Evolutionary conservation across 2,888 invertebrate species (phyloP), one percentile per base, ranked within the genome.

Genomic region (Agriopis leucophaearia): DNA sequence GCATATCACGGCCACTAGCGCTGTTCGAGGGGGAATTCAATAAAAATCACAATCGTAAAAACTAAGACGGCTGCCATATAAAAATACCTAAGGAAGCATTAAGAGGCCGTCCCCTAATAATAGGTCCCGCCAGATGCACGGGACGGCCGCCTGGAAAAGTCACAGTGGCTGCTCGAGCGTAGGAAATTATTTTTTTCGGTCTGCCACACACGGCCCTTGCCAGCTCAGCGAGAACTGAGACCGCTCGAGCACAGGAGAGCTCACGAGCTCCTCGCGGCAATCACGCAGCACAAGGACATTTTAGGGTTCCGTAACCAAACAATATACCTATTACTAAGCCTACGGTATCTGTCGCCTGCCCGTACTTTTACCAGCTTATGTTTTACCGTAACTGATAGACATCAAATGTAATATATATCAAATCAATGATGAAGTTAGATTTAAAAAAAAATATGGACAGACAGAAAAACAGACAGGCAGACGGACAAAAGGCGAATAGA

Each of bases 1-100:
- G 83, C 87, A 82, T 81, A 84, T 81, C 82, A 83, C 81, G 83
- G 75, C 79, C 81, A 80, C 81, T 78, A 78, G 79, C 74, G 79
- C 81, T 84, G 83, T 48, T 59, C 59, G 83, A 82, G 82, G 86
- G 64, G 82, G 87, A 85, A 88, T 93, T 90, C 89, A 91, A 93
- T 93, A 93, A 94, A 93, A 93, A 91, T 92, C 92, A 90, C 90
- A 90, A 90, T 92, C 93, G 90, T 94, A 93, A 93, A 92, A 93
- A 90, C 89, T 91, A 89, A 89, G 88, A 86, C 85, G 90, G 86
- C 85, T 82, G 86, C 87, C 89, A 88, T 90, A 93, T 93, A 92
- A 92, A 92, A 93, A 92, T 92, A 90, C 89, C 90, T 91, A 91
- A 92, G 91, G 84, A 87, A 88, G 90, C 90, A 92, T 93, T 94